These are phyloP conservation scores for Stegodyphus dumicola DNA, from an alignment of 1,140 invertebrate genomes.

Conservation along the genomic window DNA sequence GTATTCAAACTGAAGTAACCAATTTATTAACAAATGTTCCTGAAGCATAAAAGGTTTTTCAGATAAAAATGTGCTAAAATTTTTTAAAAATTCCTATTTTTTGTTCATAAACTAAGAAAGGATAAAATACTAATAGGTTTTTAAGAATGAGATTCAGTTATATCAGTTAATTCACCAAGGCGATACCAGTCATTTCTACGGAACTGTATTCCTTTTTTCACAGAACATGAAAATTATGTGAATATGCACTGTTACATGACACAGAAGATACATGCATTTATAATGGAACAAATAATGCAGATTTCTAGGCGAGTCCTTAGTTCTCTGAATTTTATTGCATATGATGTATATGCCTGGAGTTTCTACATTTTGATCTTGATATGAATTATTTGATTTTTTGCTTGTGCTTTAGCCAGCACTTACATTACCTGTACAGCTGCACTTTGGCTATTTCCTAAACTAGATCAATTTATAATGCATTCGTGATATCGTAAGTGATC, in stretches of 20 bases:
- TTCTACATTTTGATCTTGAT: conserved; percentile 29
- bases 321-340: not conserved
- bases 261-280: not conserved
- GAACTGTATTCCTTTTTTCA: too few relatives aligned
- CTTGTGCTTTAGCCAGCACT: not conserved
- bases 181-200: too few relatives aligned
- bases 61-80: too few relatives aligned
- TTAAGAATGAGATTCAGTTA: too few relatives aligned
- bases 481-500: not conserved
- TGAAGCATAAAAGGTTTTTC: too few relatives aligned
- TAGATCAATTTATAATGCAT: not conserved
- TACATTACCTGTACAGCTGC: conserved; percentile 5
- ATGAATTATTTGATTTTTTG: conserved; percentile 31
- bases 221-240: not conserved
- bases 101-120: too few relatives aligned
- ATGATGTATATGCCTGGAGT: not conserved
- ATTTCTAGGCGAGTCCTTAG: not conserved
- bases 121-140: too few relatives aligned
- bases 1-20: too few relatives aligned
- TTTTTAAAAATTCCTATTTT: too few relatives aligned
- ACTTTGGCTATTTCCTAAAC: conserved; percentile 32
- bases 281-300: not conserved
- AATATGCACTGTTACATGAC: not conserved
- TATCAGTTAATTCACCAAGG: too few relatives aligned
- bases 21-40: too few relatives aligned